A percentile compares a stretch with the other conserved stretches of the same genome.
Evolutionary conservation across 2,113 vertebrate genomes (phyloP).

Genomic region (Prinia subflava): DNA sequence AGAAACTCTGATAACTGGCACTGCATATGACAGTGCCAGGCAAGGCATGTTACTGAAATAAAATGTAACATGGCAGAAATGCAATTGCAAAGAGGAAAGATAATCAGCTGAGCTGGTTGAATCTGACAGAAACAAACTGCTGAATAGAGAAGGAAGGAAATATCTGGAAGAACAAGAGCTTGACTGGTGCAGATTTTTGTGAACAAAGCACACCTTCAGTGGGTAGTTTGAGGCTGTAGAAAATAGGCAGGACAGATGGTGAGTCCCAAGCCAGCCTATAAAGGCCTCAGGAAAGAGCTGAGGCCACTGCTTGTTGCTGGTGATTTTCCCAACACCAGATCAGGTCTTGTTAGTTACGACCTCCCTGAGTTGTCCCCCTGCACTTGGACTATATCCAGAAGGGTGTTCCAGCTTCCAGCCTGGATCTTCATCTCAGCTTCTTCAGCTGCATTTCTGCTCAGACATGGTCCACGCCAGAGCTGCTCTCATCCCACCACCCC

Average conservation of each 20-base stretch:
- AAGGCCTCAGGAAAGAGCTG: background rate
- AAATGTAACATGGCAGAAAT: background rate
- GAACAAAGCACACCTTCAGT: background rate
- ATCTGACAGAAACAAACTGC: background rate
- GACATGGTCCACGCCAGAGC: background rate
- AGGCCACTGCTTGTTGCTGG: background rate
- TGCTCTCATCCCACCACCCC: background rate
- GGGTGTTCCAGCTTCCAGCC: background rate
- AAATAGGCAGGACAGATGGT: background rate
- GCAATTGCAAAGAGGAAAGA: background rate
- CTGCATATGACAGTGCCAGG: background rate
- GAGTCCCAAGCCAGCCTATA: background rate
- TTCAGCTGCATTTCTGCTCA: background rate
- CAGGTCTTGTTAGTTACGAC: fast-evolving
- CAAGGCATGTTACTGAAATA: fast-evolving
- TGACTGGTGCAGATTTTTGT: background rate
- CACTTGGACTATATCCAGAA: background rate
- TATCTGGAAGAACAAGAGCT: background rate
- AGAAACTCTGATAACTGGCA: background rate
- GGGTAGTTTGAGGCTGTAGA: background rate
- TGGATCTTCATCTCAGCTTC: background rate
- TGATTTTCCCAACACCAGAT: background rate
- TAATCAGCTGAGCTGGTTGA: background rate
- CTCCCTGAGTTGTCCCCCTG: background rate
- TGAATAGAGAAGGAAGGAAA: background rate